A percentile compares a stretch with the other conserved stretches of the same genome.
Evolutionary conservation across 2,888 invertebrate species (phyloP).

Genomic region (Baccha elongata): DNA sequence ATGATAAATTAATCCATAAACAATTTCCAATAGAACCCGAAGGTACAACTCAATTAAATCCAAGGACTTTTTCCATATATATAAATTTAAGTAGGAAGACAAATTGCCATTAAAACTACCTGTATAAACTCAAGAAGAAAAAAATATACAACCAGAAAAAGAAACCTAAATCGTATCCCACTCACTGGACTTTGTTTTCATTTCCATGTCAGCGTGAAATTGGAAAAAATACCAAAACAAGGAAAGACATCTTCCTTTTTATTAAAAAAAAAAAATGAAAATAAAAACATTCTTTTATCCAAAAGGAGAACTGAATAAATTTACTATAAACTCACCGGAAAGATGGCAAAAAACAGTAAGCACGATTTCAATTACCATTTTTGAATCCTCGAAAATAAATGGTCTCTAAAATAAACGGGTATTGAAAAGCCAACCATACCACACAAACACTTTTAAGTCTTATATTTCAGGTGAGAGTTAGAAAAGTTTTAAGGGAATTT

Average conservation of each 20-base stretch:
- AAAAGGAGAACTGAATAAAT: neutral
- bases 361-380: constrained; percentile 32
- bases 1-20: no score
- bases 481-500: neutral
- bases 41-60: neutral
- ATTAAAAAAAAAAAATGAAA: neutral
- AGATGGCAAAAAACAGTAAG: neutral
- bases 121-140: neutral
- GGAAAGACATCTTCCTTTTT: neutral
- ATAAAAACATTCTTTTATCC: neutral
- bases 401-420: neutral
- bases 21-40: neutral
- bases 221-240: neutral
- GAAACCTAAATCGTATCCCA: neutral
- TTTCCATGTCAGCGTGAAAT: constrained; percentile 23
- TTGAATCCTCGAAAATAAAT: neutral
- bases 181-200: constrained; percentile 20
- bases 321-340: neutral
- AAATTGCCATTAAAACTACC: neutral
- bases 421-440: neutral
- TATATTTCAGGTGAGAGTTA: neutral
- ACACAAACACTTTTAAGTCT: neutral
- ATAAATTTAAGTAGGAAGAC: neutral
- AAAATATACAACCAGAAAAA: neutral
- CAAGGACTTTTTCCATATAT: neutral